Base-by-base conservation (phyloP, 2,113 vertebrate species). In the Picathartes gymnocephalus region DNA sequence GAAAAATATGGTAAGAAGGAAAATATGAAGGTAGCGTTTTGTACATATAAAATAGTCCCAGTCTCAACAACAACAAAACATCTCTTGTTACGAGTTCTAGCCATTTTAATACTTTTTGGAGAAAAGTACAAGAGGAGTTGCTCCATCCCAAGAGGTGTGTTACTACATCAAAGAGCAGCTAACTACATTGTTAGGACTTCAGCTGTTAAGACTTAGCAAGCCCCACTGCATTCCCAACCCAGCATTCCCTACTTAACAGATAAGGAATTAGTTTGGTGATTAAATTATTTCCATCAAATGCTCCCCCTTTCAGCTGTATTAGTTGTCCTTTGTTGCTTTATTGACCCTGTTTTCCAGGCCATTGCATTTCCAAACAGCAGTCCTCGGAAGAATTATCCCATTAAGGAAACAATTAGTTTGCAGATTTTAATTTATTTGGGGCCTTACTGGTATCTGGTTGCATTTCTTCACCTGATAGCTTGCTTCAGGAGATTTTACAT, bases 301-400 rank as follows among this genome's bases (percentile, higher is more conserved):
- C 53, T 90, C 44, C 57, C 54, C 68, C 40, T 90, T 94, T 93
- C 80, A 92, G 76, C 69, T 72, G 8, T 64, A 51, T 74, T 80
- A 51, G 64, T 86, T 88, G 76, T 92, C 69, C 72, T 86, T 83
- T 92, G 86, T 94, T 96, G 69, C 68, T 96, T 90, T 93, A 84
- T 90, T 96, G 93, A 96, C 86, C 80, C 72, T 1, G 12, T 96
- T 96, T 97, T 93, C 92, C 94, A 96, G 72, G 82, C 82, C 76
- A 69, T 68, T 90, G 93, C 83, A 61, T 86, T 94, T 92, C 92
- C 88, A 96, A 95, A 93, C 57, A 92, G 57, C 53, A 58, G n/a
- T 68, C 45, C 80, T 70, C 39, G 71, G 86, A 85, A 93, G 10
- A 64, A 86, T 90, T 93, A 84, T 78, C 40, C 71, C 48, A 61